Percentiles rank a stretch among this genome's conserved stretches.
phyloP scores from a whole-genome alignment of 2,888 invertebrate species.

The Scaptomyza caliginosa region DNA sequence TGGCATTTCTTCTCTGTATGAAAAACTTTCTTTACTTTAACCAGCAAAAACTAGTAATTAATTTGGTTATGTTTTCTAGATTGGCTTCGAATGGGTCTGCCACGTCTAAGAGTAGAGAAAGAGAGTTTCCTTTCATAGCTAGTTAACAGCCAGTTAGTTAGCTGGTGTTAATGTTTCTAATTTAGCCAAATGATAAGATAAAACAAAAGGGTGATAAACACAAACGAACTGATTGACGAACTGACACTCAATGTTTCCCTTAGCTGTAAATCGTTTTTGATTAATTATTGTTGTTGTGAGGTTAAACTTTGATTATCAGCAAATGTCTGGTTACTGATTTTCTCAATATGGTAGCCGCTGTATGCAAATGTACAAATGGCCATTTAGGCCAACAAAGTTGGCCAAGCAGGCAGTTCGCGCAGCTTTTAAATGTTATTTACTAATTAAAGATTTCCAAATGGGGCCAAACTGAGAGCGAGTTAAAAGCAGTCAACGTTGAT shows the following conservation, averaged over 20 bases:
- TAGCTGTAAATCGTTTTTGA: constrained; percentile 28
- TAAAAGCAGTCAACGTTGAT: constrained; percentile 35
- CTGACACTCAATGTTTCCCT: constrained; percentile 8
- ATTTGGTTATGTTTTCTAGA: neutral
- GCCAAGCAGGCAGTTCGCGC: constrained; percentile 34
- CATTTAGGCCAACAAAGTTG: constrained; percentile 34
- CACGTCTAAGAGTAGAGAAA: constrained; percentile 15
- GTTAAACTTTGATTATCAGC: constrained; percentile 15
- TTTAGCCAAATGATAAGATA: constrained; percentile 51
- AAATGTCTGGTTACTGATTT: constrained; percentile 43
- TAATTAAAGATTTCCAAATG: constrained; percentile 62
- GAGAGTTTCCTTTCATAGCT: constrained; percentile 22
- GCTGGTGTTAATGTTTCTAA: constrained; percentile 49
- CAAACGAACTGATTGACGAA: constrained; percentile 48
- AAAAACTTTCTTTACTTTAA: neutral
- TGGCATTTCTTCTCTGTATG: no score
- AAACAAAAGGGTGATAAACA: constrained; percentile 30
- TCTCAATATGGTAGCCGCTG: constrained; percentile 21
- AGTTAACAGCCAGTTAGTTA: constrained; percentile 49
- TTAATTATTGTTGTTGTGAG: constrained; percentile 17
- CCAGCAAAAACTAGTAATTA: neutral
- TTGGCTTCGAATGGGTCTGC: constrained; percentile 21
- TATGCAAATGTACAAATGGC: constrained; percentile 51
- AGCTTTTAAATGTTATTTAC: constrained; percentile 44
- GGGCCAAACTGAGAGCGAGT: constrained; percentile 39